Conservation (phyloP, 2,797 vertebrate genomes). For the Hippocampus kuda region DNA sequence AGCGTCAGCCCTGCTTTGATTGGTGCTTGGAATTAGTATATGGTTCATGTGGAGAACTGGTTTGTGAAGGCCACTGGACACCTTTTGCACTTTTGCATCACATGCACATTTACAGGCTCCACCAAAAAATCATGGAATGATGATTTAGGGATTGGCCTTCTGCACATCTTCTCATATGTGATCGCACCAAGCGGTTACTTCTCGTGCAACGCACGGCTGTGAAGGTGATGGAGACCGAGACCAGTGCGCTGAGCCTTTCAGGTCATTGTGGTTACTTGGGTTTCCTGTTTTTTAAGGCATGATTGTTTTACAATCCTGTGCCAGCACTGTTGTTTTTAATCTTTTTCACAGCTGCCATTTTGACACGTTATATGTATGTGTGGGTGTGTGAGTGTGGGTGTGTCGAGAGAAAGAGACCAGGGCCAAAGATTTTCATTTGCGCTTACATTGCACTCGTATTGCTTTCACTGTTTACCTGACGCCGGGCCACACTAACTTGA, state of each 20-base stretch:
- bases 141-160: neutral
- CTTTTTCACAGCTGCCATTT: too few species aligned
- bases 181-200: neutral
- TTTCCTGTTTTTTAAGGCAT: neutral
- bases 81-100: neutral
- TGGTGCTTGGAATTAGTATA: too few species aligned
- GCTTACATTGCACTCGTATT: neutral
- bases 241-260: neutral
- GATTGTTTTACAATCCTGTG: neutral
- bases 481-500: too few species aligned
- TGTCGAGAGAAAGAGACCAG: neutral
- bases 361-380: too few species aligned
- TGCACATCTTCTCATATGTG: neutral
- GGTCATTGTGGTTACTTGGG: neutral
- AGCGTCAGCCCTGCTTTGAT: too few species aligned
- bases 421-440: neutral
- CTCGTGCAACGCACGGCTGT: neutral
- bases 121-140: neutral
- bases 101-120: neutral
- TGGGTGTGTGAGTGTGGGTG: too few species aligned
- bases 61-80: neutral
- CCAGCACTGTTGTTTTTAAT: neutral
- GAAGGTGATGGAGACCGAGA: neutral
- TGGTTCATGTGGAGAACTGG: neutral
- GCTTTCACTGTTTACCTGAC: neutral